Conservation (phyloP, 2,888 invertebrate species). For the Hyposoter dolosus region DNA sequence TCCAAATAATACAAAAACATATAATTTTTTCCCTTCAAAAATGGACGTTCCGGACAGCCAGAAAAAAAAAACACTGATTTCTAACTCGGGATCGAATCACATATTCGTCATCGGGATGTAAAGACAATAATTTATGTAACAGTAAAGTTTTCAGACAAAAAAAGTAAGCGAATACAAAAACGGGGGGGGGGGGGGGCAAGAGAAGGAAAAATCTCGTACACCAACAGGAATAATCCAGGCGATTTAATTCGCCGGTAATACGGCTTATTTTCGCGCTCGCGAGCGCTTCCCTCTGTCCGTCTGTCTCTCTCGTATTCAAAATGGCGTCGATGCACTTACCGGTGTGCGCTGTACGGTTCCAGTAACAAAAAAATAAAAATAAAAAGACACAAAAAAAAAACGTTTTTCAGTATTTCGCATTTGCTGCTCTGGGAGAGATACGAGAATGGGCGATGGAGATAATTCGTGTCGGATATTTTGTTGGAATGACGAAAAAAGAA, state of each 20-base stretch:
- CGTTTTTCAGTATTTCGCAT: not conserved
- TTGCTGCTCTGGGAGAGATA: not conserved
- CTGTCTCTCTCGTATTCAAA: constrained; percentile 49
- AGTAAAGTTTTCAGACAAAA: not conserved
- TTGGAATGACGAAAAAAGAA: not conserved
- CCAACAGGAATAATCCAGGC: constrained; percentile 6
- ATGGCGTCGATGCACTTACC: constrained; percentile 54
- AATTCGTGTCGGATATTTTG: not conserved
- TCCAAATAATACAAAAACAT: too few species aligned
- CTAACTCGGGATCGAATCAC: not conserved
- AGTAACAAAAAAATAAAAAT: not conserved
- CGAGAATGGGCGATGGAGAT: not conserved
- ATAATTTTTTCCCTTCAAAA: too few species aligned
- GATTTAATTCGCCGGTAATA: not conserved
- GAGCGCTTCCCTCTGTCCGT: not conserved
- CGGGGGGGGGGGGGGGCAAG: not conserved
- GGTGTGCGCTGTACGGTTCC: constrained; percentile 10
- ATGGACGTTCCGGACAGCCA: too few species aligned
- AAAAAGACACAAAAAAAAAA: constrained; percentile 13
- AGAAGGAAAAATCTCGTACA: not conserved
- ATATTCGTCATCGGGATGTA: not conserved
- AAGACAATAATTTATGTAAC: not conserved
- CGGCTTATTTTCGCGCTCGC: constrained; percentile 6
- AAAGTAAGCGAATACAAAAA: not conserved
- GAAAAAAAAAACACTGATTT: too few species aligned